Conservation (phyloP, 2,113 vertebrate species). For the Glareola pratincola region DNA sequence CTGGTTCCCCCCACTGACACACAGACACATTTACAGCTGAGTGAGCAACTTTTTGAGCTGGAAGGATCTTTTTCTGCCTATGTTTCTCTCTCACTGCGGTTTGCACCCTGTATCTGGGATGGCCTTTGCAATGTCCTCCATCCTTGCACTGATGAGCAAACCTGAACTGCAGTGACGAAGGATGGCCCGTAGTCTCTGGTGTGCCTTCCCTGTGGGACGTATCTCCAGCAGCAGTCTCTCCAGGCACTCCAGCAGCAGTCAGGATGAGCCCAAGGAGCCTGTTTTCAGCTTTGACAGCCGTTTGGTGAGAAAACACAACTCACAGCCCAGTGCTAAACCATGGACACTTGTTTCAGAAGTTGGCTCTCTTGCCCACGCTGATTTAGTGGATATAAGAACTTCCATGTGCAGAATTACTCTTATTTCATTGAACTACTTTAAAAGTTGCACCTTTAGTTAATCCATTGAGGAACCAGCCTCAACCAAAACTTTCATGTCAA, state of each 20-base stretch:
- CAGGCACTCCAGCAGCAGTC: background rate
- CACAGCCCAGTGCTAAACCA: background rate
- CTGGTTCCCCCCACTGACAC: background rate
- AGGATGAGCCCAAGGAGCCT: background rate
- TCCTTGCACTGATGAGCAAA: background rate
- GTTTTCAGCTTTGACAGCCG: background rate
- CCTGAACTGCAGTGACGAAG: background rate
- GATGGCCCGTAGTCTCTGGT: accelerated
- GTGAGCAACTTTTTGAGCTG: background rate
- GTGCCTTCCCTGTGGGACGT: accelerated
- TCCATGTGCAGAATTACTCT: background rate
- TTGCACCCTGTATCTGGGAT: background rate
- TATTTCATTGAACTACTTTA: background rate
- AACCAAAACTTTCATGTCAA: background rate
- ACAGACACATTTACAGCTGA: background rate
- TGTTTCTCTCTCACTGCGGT: background rate
- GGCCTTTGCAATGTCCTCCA: background rate
- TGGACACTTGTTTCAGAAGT: background rate
- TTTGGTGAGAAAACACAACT: background rate
- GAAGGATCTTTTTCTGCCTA: accelerated
- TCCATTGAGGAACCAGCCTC: background rate
- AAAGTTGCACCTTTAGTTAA: background rate
- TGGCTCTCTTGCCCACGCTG: background rate
- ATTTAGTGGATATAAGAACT: background rate
- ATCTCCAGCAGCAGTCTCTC: background rate